phyloP scores from a whole-genome alignment of 2,113 vertebrate genomes.

The Leucoraja erinaceus region DNA sequence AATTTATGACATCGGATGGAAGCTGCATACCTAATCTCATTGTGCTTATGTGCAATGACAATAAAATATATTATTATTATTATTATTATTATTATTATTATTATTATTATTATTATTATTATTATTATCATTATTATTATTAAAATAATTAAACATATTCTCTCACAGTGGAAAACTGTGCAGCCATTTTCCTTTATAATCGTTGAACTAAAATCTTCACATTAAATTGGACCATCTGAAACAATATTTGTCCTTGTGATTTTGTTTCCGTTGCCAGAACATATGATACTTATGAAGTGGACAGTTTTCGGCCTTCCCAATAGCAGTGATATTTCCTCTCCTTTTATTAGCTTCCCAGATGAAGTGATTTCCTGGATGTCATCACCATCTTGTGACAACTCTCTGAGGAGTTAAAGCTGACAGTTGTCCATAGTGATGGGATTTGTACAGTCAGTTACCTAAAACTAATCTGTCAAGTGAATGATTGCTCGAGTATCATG shows the following conservation, averaged over 20 bases:
- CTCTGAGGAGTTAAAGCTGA: neutral
- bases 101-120: no score
- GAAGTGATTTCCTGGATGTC: neutral
- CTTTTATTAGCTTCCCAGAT: neutral
- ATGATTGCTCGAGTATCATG: neutral
- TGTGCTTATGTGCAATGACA: no score
- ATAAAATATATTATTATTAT: no score
- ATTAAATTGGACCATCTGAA: neutral
- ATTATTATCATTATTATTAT: no score
- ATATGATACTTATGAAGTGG: neutral
- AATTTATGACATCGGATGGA: no score
- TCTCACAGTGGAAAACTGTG: neutral
- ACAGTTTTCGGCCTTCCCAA: neutral
- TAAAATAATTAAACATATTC: neutral
- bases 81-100: no score
- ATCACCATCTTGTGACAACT: neutral
- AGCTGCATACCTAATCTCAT: no score
- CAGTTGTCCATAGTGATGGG: neutral
- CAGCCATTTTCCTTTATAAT: neutral
- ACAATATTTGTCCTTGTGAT: neutral
- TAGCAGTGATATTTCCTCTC: neutral
- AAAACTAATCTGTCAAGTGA: neutral
- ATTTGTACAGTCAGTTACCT: neutral
- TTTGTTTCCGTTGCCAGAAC: neutral
- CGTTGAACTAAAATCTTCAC: neutral